Evolutionary conservation across 2,888 invertebrate genomes (phyloP).

Genomic region (Schizaphis graminum): DNA sequence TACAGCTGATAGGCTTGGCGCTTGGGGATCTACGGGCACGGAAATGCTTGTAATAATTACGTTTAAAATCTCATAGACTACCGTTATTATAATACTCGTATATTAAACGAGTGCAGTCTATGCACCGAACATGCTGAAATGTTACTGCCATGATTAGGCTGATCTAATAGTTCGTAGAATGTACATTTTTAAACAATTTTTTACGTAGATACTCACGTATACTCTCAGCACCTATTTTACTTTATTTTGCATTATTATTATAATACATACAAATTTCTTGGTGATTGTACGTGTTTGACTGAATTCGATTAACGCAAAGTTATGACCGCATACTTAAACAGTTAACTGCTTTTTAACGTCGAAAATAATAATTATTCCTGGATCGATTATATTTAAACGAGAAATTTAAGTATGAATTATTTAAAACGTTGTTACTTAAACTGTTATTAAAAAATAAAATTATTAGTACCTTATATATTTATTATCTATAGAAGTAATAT

Average conservation of each 20-base stretch:
- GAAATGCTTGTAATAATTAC: conserved; percentile 58
- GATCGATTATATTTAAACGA: neutral
- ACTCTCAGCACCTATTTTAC: neutral
- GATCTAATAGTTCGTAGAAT: neutral
- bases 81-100: neutral
- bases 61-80: conserved; percentile 25
- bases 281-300: neutral
- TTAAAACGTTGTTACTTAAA: too few relatives aligned
- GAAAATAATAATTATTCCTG: neutral
- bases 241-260: neutral
- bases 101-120: neutral
- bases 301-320: neutral
- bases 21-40: conserved; percentile 31
- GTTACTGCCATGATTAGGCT: conserved; percentile 20
- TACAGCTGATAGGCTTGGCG: conserved; percentile 55
- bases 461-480: neutral
- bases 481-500: neutral
- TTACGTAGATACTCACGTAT: neutral
- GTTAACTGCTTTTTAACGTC: neutral
- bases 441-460: neutral
- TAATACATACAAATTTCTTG: neutral
- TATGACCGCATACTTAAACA: neutral
- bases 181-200: conserved; percentile 22
- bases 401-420: neutral
- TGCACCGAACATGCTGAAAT: neutral